A percentile compares a stretch with the other conserved stretches of the same genome.
Conservation (phyloP, 1,140 invertebrate genomes). For the Zaprionus taronus region DNA sequence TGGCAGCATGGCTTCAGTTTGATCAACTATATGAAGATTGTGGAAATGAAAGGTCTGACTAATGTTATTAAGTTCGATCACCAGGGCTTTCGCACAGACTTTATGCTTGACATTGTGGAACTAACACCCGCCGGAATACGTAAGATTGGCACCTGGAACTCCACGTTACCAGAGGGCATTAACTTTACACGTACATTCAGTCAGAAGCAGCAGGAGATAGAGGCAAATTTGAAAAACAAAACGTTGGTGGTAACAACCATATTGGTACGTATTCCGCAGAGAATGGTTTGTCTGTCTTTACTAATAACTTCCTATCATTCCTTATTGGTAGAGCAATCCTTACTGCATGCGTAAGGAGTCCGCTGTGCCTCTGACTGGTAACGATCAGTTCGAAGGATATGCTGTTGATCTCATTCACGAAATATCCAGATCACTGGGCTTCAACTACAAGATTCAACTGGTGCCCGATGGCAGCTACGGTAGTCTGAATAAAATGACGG, state of each 20-base stretch:
- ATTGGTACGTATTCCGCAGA: slow-evolving; percentile 88
- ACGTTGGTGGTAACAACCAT: slow-evolving; percentile 96
- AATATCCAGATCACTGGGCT: slow-evolving; percentile 94
- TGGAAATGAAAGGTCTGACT: slow-evolving; percentile 95
- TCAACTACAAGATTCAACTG: slow-evolving; percentile 94
- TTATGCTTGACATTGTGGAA: slow-evolving; percentile 95
- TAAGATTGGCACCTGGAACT: slow-evolving; percentile 96
- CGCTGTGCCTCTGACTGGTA: slow-evolving; percentile 91
- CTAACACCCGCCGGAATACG: slow-evolving; percentile 91
- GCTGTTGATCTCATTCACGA: slow-evolving; percentile 94
- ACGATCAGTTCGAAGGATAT: slow-evolving; percentile 95
- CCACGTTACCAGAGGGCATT: slow-evolving; percentile 89
- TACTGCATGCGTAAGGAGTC: slow-evolving; percentile 96
- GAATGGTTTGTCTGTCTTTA: background rate
- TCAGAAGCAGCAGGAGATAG: slow-evolving; percentile 92
- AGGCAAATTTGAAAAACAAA: slow-evolving; percentile 95
- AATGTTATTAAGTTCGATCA: slow-evolving; percentile 97
- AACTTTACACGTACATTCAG: slow-evolving; percentile 95
- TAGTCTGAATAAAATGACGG: slow-evolving; percentile 89
- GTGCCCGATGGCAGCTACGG: slow-evolving; percentile 94
- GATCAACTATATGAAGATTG: slow-evolving; percentile 99
- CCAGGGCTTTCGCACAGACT: slow-evolving; percentile 95
- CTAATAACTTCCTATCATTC: background rate
- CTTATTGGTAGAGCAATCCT: slow-evolving; percentile 90
- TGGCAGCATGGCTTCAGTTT: slow-evolving; percentile 97